A percentile compares a stretch with the other conserved stretches of the same genome.
Evolutionary conservation across 1,140 invertebrate genomes (phyloP).

Genomic region (Argopecten irradians): DNA sequence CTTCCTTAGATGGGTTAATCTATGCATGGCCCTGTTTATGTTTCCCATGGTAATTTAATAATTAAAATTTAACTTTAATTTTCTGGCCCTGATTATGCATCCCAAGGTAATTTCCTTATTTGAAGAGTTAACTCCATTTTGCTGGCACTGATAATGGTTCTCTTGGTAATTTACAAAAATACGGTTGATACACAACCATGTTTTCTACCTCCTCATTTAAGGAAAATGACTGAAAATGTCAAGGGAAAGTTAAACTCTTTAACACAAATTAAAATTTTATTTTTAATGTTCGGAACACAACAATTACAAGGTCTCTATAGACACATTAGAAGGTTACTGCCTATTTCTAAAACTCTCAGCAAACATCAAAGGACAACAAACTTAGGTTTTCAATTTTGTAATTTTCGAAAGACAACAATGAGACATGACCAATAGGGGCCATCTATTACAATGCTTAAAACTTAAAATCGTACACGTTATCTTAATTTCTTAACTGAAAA

Average conservation of each 20-base stretch:
- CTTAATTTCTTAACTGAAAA: too few species aligned
- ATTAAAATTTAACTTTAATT: neutral
- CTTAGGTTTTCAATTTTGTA: neutral
- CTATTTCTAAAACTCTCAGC: neutral
- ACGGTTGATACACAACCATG: neutral
- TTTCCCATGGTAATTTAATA: neutral
- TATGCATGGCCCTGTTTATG: neutral
- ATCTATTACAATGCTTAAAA: too few species aligned
- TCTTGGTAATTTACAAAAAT: neutral
- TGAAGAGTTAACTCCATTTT: neutral
- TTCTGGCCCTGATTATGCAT: neutral
- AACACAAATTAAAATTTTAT: neutral
- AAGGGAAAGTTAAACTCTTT: neutral
- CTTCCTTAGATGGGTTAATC: too few species aligned
- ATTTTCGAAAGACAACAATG: neutral
- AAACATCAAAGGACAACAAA: neutral
- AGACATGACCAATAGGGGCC: neutral
- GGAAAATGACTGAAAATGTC: neutral
- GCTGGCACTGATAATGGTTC: neutral
- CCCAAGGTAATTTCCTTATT: neutral
- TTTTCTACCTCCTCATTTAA: neutral
- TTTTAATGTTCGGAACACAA: neutral
- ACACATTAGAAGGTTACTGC: neutral
- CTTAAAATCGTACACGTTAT: too few species aligned
- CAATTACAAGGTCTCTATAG: too few species aligned